Evolutionary conservation across 2,113 vertebrate species (phyloP).

Genomic region (Phycodurus eques): DNA sequence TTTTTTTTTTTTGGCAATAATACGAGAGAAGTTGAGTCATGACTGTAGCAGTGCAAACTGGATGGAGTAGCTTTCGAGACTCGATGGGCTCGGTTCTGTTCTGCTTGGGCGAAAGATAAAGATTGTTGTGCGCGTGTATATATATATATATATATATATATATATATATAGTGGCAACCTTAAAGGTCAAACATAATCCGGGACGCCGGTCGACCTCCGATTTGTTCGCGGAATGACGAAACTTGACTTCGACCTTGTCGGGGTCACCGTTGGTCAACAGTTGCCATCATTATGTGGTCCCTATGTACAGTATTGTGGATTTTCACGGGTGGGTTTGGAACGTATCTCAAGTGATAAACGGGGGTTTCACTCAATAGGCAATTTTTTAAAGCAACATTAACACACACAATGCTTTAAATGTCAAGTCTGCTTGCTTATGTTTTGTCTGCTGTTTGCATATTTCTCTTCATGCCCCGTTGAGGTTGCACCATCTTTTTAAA

Average conservation of each 20-base stretch:
- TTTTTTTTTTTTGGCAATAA: constrained; percentile 68
- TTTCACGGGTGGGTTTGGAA: no score
- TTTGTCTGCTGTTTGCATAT: background rate
- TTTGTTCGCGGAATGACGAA: background rate
- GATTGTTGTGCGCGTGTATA: constrained; percentile 1
- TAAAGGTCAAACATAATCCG: background rate
- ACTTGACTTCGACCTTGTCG: background rate
- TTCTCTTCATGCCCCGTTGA: background rate
- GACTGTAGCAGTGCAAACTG: constrained; percentile 65
- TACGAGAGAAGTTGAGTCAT: constrained; percentile 50
- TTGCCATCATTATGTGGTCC: no score
- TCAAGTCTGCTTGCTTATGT: background rate
- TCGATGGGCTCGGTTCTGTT: constrained; percentile 24
- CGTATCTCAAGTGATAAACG: no score
- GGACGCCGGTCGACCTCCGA: background rate
- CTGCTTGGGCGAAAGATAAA: constrained; percentile 19
- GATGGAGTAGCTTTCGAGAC: background rate
- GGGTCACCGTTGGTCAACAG: no score
- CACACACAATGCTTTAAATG: no score
- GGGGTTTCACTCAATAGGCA: no score
- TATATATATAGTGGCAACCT: constrained; percentile 13
- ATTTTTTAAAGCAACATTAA: no score
- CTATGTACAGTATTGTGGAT: no score
- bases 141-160: no score
- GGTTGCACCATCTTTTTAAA: background rate